Evolutionary conservation across 2,113 vertebrate species (phyloP), one percentile per base, ranked within the genome.

Genomic region (Nematolebias whitei): DNA sequence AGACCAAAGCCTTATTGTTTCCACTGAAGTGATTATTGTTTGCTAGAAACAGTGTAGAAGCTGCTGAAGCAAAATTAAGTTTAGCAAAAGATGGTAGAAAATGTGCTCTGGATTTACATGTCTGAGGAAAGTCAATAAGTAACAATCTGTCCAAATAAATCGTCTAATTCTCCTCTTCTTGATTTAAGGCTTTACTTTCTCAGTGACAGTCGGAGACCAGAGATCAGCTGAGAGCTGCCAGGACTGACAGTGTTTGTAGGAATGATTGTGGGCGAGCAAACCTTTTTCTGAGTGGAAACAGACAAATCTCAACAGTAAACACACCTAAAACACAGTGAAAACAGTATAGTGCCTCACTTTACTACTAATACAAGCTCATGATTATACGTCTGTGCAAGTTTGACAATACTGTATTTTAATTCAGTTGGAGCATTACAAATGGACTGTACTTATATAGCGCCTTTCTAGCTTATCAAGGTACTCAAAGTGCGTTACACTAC

Each of bases 1-100:
- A 64, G 12, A 74, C 9, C 32, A 58, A 53, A 35, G 39, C 18
- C 52, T 47, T 43, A n/a, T 43, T 19, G 60, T 73, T 68, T 85
- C 74, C 50, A 82, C 65, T 26, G 65, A 50, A 80, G 52, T 53
- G 77, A 71, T 63, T 53, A 54, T 60, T 68, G 44, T 51, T 19
- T 47, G 50, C n/a, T n/a, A 58, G 35, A 55, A 67, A 68, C 53
- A 39, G 23, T 71, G 3, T 10, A 50, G 57, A 19, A 13, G 67
- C 61, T 53, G 41, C 62, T 53, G 38, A 56, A 49, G 48, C 50
- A 60, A 64, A 26, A 38, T 54, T 16, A 45, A 26, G 59, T 19
- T 41, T 38, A 1, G 26, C 5, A 61, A 41, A 2, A 19, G 16
- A 12, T 18, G 19, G 11, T 22, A 40, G n/a, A 68, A 66, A 61